Percentiles rank a stretch among this genome's conserved stretches.
Conservation (phyloP, 2,797 vertebrate species). For the Sandelia bainsii region DNA sequence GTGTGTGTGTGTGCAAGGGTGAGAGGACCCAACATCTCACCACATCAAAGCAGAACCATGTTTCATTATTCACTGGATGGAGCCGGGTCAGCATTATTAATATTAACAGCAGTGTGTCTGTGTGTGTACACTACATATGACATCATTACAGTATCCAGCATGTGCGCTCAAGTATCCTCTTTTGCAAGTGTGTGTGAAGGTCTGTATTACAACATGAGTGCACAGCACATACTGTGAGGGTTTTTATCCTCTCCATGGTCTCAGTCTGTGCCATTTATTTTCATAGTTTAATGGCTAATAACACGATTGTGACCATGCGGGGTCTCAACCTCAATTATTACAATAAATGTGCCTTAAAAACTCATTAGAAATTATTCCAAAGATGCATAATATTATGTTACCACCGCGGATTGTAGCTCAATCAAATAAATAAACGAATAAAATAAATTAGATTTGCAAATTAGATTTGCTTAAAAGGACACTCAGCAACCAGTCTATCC, state of each 20-base stretch:
- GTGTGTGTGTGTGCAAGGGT: not conserved
- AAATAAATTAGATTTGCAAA: not conserved
- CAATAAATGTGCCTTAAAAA: not conserved
- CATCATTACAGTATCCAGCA: not conserved
- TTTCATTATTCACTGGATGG: conserved; percentile 68
- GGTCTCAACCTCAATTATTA: too few relatives aligned
- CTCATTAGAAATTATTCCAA: not conserved
- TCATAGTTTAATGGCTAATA: not conserved
- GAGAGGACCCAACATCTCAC: conserved; percentile 31
- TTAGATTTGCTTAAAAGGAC: not conserved
- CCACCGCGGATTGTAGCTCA: not conserved
- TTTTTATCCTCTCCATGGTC: too few relatives aligned
- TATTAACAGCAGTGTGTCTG: conserved; percentile 44
- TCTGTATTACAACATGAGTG: not conserved
- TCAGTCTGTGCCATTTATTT: not conserved
- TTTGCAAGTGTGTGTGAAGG: not conserved
- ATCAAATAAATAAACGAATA: too few relatives aligned
- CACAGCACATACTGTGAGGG: not conserved
- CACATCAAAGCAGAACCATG: conserved; percentile 62
- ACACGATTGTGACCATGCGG: too few relatives aligned
- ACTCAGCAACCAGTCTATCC: not conserved
- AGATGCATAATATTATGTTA: not conserved
- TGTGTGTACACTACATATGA: conserved; percentile 11
- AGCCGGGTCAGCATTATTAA: conserved; percentile 67
- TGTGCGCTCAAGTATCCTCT: not conserved